These are phyloP conservation scores for Speoplatyrhinus poulsoni DNA, from an alignment of 2,113 vertebrate genomes.

Conservation along the genomic window DNA sequence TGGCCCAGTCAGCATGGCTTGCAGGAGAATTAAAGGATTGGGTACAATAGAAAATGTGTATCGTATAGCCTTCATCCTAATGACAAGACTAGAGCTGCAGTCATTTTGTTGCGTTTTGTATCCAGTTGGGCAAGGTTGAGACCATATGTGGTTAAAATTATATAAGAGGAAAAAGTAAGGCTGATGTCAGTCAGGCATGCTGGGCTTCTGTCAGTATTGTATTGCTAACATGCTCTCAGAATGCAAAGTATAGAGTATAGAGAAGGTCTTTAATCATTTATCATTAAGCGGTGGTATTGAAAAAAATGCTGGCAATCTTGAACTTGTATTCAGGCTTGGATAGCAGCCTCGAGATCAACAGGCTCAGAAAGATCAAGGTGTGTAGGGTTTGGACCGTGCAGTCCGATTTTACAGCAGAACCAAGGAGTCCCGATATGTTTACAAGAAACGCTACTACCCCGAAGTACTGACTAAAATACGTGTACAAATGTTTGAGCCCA, in stretches of 20 bases:
- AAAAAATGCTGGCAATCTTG: conserved; percentile 58
- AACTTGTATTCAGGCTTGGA: conserved; percentile 63
- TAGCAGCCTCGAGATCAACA: conserved; percentile 31
- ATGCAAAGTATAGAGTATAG: conserved; percentile 51
- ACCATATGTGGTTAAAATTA: conserved; percentile 67
- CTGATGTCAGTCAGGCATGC: conserved; percentile 13
- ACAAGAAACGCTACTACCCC: conserved; percentile 78
- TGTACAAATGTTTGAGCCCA: conserved; percentile 77
- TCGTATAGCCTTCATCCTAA: conserved; percentile 38
- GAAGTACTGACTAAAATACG: conserved; percentile 61
- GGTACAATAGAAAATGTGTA: conserved; percentile 50
- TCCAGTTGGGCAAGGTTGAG: conserved; percentile 41
- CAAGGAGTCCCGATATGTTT: conserved; percentile 77
- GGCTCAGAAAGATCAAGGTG: conserved; percentile 30
- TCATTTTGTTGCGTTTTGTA: conserved; percentile 23
- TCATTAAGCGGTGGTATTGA: conserved; percentile 49
- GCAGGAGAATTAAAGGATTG: conserved; percentile 23
- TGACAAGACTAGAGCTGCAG: conserved; percentile 40
- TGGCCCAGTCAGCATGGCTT: conserved; percentile 38
- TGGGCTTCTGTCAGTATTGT: conserved; percentile 29
- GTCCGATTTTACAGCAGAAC: conserved; percentile 67
- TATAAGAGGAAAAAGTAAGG: conserved; percentile 20
- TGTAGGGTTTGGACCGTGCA: conserved; percentile 32
- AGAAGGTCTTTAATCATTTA: conserved; percentile 49
- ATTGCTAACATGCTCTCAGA: conserved; percentile 50